These are phyloP conservation scores for Hippoglossus hippoglossus DNA, from an alignment of 2,797 vertebrate species.

Conservation along the genomic window DNA sequence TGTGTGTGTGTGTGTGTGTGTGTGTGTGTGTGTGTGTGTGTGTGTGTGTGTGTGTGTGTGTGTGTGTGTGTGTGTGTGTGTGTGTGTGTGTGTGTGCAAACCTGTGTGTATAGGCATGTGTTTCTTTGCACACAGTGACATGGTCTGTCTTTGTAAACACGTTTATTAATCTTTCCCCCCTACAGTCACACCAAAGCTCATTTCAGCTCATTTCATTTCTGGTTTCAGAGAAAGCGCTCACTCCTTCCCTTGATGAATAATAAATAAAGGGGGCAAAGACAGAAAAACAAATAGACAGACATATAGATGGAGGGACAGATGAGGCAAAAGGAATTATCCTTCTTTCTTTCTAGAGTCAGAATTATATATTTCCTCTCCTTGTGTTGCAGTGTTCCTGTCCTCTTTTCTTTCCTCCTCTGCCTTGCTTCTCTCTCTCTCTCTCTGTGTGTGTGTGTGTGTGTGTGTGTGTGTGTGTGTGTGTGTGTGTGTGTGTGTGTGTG, in stretches of 20 bases:
- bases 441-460: slow-evolving; percentile 24
- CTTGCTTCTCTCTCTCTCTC: slow-evolving; percentile 36
- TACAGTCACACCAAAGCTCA: slow-evolving; percentile 29
- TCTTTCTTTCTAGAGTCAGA: slow-evolving; percentile 28
- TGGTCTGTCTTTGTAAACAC: slow-evolving; percentile 40
- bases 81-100: neutral
- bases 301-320: slow-evolving; percentile 34
- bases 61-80: neutral
- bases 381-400: slow-evolving; percentile 35
- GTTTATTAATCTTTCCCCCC: slow-evolving; percentile 22
- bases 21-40: neutral
- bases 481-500: slow-evolving; percentile 39
- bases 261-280: slow-evolving; percentile 14
- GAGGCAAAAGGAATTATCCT: slow-evolving; percentile 22
- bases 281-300: slow-evolving; percentile 10
- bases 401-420: slow-evolving; percentile 37
- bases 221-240: slow-evolving; percentile 26
- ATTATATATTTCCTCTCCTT: slow-evolving; percentile 32
- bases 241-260: slow-evolving; percentile 38
- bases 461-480: slow-evolving; percentile 38
- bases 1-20: neutral
- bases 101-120: neutral
- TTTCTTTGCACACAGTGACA: slow-evolving; percentile 4
- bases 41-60: neutral
- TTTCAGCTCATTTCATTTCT: slow-evolving; percentile 49